Base-by-base conservation (phyloP, 1,140 invertebrate species). In the Maconellicoccus hirsutus region DNA sequence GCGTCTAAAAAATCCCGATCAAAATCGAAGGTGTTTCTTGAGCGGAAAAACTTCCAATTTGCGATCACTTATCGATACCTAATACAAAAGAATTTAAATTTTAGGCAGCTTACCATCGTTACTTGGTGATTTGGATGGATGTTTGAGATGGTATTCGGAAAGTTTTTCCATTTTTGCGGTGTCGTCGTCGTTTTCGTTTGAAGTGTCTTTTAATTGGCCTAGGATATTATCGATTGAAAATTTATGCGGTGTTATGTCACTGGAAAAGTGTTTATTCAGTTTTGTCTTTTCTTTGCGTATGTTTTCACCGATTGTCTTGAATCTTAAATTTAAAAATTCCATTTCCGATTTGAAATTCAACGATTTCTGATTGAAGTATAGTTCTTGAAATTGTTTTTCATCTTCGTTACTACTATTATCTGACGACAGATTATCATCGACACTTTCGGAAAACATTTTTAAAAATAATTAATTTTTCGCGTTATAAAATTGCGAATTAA, bases 211-310 rank as follows among this genome's bases (percentile, higher is more conserved):
- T 22, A 66, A 23, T 22, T 66, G 61, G 8, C 61, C 61, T 23
- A 66, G 19, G 25, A 66, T 66, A 66, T 66, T 66, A 66, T 66
- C 61, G 25, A 66, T 66, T 12, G 61, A 66, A 66, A 66, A 66
- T 25, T 66, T 66, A 66, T 66, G 61, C 10, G 61, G 21, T 3
- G 25, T 22, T 3, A 19, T 59, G 25, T 66, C 61, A 66, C 25
- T 66, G 4, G 6, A 16, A 19, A 66, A 25, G 25, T 22, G 22
- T 26, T 66, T 66, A 66, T 22, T 23, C 10, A 66, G 4, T 25
- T 66, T 66, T 8, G 25, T 25, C 16, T 23, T 25, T 23, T 66
- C 25, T 66, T 25, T 26, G 4, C 61, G 19, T 66, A 66, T 16
- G 19, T 66, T 66, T 66, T 66, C 61, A 26, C 61, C 25, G 4